Percentiles rank a stretch among this genome's conserved stretches.
phyloP scores from a whole-genome alignment of 2,797 vertebrate genomes.

The Melanotaenia trifasciata region DNA sequence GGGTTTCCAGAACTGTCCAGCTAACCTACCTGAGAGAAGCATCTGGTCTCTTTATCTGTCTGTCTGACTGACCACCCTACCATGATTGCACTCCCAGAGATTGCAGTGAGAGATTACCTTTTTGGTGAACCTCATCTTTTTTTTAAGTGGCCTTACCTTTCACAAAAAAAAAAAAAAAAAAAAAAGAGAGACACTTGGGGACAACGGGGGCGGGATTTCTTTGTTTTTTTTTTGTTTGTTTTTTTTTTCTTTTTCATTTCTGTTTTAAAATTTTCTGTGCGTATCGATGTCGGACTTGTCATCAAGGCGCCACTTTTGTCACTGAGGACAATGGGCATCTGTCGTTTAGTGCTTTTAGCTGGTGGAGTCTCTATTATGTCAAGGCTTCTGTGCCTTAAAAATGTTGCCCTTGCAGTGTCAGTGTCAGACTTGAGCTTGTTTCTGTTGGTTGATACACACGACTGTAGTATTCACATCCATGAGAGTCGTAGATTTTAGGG shows the following conservation, averaged over 20 bases:
- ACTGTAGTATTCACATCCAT: conserved; percentile 58
- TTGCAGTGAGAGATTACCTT: conserved; percentile 88
- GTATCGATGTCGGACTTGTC: conserved; percentile 71
- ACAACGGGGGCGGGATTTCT: conserved; percentile 75
- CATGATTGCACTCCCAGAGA: conserved; percentile 84
- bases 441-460: conserved; percentile 61
- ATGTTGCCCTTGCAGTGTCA: conserved; percentile 81
- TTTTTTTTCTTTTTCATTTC: conserved; percentile 19
- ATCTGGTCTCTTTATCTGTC: conserved; percentile 59
- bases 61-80: conserved; percentile 69
- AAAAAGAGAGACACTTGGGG: conserved; percentile 74
- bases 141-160: conserved; percentile 89
- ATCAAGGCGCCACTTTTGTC: conserved; percentile 72
- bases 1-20: conserved; percentile 61
- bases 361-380: conserved; percentile 88
- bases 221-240: conserved; percentile 29
- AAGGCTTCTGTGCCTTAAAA: conserved; percentile 90
- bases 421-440: conserved; percentile 69
- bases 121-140: conserved; percentile 82
- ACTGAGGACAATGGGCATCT: conserved; percentile 81
- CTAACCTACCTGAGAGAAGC: conserved; percentile 49
- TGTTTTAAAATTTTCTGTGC: conserved; percentile 56
- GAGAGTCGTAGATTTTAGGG: conserved; percentile 59
- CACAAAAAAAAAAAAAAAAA: conserved; percentile 72
- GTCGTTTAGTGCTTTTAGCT: conserved; percentile 85